Percentiles rank a stretch among this genome's conserved stretches.
Conservation (phyloP, 1,140 invertebrate species). For the Calycopis cecrops region DNA sequence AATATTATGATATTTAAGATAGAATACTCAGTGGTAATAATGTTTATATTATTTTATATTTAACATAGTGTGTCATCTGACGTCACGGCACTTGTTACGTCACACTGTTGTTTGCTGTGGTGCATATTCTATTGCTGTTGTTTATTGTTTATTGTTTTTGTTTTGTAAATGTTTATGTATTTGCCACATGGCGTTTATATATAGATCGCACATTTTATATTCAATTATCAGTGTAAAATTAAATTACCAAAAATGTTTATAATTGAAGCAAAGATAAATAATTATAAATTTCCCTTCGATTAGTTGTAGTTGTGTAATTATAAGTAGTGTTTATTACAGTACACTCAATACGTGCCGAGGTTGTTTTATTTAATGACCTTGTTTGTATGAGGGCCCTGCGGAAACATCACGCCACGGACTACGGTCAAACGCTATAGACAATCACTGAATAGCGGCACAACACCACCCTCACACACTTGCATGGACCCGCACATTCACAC, state of each 20-base stretch:
- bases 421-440: no score
- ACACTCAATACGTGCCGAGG: no score
- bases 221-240: neutral
- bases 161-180: no score
- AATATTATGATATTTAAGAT: slow-evolving; percentile 1
- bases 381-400: no score
- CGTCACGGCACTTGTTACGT: neutral
- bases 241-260: slow-evolving; percentile 47
- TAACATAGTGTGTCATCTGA: neutral
- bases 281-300: slow-evolving; percentile 34
- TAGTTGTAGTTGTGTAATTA: slow-evolving; percentile 41
- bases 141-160: slow-evolving; percentile 4
- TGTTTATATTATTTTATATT: neutral
- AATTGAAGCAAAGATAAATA: slow-evolving; percentile 28
- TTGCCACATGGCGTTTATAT: neutral
- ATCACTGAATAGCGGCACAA: no score
- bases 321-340: no score
- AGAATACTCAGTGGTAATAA: neutral
- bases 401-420: no score
- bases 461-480: no score
- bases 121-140: slow-evolving; percentile 8
- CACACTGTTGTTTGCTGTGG: neutral
- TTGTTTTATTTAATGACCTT: no score
- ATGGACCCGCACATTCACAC: no score
- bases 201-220: slow-evolving; percentile 2